Conservation (phyloP, 2,888 invertebrate genomes). For the Euphydryas editha region DNA sequence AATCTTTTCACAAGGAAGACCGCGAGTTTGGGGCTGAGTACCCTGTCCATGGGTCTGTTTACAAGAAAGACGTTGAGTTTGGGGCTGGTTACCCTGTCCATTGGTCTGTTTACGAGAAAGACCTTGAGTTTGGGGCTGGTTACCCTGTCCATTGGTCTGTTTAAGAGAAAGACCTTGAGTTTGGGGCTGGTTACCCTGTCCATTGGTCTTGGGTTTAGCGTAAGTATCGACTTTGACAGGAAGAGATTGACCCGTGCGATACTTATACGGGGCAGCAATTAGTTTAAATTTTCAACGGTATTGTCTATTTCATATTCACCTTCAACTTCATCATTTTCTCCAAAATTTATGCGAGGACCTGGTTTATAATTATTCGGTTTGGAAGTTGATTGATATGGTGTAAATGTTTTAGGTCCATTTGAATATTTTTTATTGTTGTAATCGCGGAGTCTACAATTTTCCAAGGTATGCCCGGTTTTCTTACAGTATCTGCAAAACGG, state of each 20-base stretch:
- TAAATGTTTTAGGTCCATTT: constrained; percentile 11
- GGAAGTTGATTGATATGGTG: constrained; percentile 8
- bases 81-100: constrained; percentile 16
- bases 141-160: constrained; percentile 18
- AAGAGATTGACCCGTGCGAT: not conserved
- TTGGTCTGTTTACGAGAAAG: not conserved
- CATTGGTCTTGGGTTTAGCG: not conserved
- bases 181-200: not conserved
- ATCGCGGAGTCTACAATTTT: constrained; percentile 19
- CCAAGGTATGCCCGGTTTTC: constrained; percentile 13
- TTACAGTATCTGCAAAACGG: constrained; percentile 15
- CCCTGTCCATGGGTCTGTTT: no score
- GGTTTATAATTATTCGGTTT: not conserved
- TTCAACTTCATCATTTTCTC: not conserved
- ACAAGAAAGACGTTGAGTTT: not conserved
- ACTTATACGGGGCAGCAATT: not conserved
- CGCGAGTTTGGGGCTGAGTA: no score
- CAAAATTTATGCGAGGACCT: constrained; percentile 6
- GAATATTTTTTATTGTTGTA: constrained; percentile 19
- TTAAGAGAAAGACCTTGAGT: not conserved
- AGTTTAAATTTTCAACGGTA: not conserved
- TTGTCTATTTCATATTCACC: not conserved
- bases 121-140: constrained; percentile 18
- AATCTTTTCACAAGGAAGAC: no score
- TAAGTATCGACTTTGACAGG: constrained; percentile 2